A percentile compares a stretch with the other conserved stretches of the same genome.
phyloP scores from a whole-genome alignment of 2,888 invertebrate species.

The Dasypolia templi region DNA sequence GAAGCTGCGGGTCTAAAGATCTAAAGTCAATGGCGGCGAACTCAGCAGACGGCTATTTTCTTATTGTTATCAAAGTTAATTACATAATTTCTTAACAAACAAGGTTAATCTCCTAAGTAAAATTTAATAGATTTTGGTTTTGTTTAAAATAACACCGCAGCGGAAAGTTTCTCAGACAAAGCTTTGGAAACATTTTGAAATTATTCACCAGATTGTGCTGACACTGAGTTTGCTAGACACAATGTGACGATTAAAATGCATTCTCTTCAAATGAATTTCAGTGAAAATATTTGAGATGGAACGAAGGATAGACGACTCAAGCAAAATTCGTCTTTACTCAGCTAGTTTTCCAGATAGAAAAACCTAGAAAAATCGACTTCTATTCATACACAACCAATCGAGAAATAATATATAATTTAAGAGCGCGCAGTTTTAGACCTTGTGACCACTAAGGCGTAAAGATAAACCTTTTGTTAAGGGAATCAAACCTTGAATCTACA shows the following conservation, averaged over 20 bases:
- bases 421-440: conserved; percentile 50
- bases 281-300: conserved; percentile 16
- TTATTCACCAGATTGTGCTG: conserved; percentile 20
- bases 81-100: conserved; percentile 54
- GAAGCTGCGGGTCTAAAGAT: conserved; percentile 34
- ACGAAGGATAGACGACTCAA: neutral
- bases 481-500: conserved; percentile 60
- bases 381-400: conserved; percentile 44
- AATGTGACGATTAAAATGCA: conserved; percentile 55
- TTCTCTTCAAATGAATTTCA: conserved; percentile 24
- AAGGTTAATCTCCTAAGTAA: conserved; percentile 46
- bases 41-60: conserved; percentile 44
- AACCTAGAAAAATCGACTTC: conserved; percentile 9
- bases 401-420: too few relatives aligned
- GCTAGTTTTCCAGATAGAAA: conserved; percentile 9
- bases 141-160: conserved; percentile 22
- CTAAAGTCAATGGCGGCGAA: conserved; percentile 36
- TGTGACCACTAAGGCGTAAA: conserved; percentile 63
- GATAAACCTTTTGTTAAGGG: conserved; percentile 61
- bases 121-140: conserved; percentile 29
- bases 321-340: conserved; percentile 14
- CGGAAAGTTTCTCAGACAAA: conserved; percentile 30
- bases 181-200: conserved; percentile 16
- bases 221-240: neutral
- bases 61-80: conserved; percentile 65